These are phyloP conservation scores for Atherix ibis DNA, from an alignment of 2,888 invertebrate species.

Conservation along the genomic window DNA sequence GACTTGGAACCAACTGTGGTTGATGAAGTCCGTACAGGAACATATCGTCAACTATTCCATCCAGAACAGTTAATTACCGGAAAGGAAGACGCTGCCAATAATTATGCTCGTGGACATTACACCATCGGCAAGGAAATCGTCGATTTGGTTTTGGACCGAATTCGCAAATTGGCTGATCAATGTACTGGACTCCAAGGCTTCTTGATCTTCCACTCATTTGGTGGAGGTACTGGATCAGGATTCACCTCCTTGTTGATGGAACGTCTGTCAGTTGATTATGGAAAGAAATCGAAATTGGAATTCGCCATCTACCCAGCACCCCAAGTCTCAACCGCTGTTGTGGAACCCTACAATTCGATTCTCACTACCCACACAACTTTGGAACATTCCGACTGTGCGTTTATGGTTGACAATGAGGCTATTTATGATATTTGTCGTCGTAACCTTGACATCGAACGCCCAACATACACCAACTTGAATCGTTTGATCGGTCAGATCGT, in stretches of 20 bases:
- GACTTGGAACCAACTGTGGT: constrained; percentile 95
- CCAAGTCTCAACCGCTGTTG: constrained; percentile 74
- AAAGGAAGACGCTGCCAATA: constrained; percentile 95
- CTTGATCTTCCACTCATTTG: constrained; percentile 92
- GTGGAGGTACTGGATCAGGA: constrained; percentile 86
- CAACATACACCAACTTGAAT: constrained; percentile 93
- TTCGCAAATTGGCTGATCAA: constrained; percentile 77
- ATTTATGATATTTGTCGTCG: constrained; percentile 87
- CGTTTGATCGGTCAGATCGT: constrained; percentile 91
- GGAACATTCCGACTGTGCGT: constrained; percentile 91
- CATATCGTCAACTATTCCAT: constrained; percentile 91
- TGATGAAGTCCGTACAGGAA: constrained; percentile 84
- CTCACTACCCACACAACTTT: constrained; percentile 90
- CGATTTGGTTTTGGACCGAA: constrained; percentile 73
- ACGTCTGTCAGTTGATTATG: constrained; percentile 87
- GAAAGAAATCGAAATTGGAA: constrained; percentile 90
- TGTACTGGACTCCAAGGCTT: constrained; percentile 87
- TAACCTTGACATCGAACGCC: constrained; percentile 88
- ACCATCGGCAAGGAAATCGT: constrained; percentile 93
- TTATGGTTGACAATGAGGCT: constrained; percentile 87
- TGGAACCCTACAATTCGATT: constrained; percentile 97
- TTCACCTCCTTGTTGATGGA: constrained; percentile 97
- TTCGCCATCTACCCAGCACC: constrained; percentile 96
- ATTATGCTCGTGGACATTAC: constrained; percentile 95
- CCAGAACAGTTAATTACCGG: constrained; percentile 94